Evolutionary conservation across 2,888 invertebrate genomes (phyloP), one percentile per base, ranked within the genome.

Genomic region (Leptarthrus brevirostris): DNA sequence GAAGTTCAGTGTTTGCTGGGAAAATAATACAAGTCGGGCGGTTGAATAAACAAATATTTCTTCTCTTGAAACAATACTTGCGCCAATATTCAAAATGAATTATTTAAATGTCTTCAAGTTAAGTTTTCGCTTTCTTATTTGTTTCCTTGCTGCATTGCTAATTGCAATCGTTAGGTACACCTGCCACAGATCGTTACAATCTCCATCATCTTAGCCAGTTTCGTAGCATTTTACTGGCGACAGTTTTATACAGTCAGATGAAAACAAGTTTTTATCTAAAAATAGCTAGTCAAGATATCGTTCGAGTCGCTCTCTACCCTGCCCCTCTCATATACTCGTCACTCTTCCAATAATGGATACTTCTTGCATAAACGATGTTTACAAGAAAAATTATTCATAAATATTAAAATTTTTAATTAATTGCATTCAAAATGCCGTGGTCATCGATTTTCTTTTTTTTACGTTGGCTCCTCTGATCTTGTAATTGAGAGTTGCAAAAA

Each of bases 221-320:
- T 69, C 69, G 10, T 30, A 20, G 69, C 69, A 36, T 52, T 52
- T 69, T 34, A 52, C 24, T 49, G 69, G 52, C 52, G 69, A 69
- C 69, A 69, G 52, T 69, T 69, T 69, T 69, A 64, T 16, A 64
- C 47, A 64, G 40, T 22, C 24, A 44, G 24, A 64, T 47, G 64
- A 34, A 40, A 52, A 69, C 69, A 69, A 69, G 69, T 69, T 69
- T 49, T 52, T 36, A 52, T 69, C 69, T 69, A 69, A 69, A 69
- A 69, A 69, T 69, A 69, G 69, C 44, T 24, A 24, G 8, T 12
- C 40, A 40, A 40, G 40, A 40, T 12, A 40, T 40, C 12, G n/a
- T 40, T 12, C 3, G 8, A n/a, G 12, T 2, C n/a, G 44, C 8
- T 26, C 10, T 20, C 16, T 30, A 10, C 16, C 52, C 24, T 20